These are phyloP conservation scores for Seriola dumerili DNA, from an alignment of 2,113 vertebrate species.

Conservation along the genomic window DNA sequence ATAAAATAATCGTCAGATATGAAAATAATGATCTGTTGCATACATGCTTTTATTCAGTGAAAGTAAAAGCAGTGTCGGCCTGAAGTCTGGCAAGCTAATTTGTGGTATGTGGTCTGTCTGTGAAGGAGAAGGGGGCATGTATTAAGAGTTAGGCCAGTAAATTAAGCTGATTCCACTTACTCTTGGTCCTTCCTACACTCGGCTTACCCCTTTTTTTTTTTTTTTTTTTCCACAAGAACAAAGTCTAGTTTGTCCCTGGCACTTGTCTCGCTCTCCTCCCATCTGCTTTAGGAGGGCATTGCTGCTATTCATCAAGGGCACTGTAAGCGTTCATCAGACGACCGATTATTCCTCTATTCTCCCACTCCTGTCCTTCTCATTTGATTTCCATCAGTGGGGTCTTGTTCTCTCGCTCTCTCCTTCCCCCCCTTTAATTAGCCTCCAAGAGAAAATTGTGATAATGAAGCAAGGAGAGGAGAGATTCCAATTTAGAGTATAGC, in stretches of 20 bases:
- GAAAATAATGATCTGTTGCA: background rate
- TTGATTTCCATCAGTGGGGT: conserved; percentile 78
- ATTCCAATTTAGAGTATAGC: conserved; percentile 70
- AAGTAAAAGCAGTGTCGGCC: background rate
- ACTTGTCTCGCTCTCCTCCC: conserved; percentile 43
- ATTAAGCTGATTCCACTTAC: conserved; percentile 53
- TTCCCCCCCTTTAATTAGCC: conserved; percentile 76
- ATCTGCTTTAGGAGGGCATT: conserved; percentile 46
- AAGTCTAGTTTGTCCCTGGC: conserved; percentile 52
- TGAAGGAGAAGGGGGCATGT: background rate
- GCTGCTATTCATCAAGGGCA: conserved; percentile 69
- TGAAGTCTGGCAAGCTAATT: conserved; percentile 31
- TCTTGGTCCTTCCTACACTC: conserved; percentile 36
- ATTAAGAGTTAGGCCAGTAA: conserved; percentile 45
- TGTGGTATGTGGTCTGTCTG: conserved; percentile 30
- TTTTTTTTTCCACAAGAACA: conserved; percentile 14
- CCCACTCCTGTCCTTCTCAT: conserved; percentile 68
- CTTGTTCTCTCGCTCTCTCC: conserved; percentile 67
- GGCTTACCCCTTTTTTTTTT: conserved; percentile 25
- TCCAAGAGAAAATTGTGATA: conserved; percentile 71
- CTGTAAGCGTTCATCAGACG: conserved; percentile 66
- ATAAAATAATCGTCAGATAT: background rate
- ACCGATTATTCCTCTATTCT: conserved; percentile 68
- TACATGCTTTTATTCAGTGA: background rate
- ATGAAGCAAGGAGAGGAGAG: conserved; percentile 64